Percentiles rank a stretch among this genome's conserved stretches.
These are phyloP conservation scores for Drosophila mulleri DNA, from an alignment of 2,888 invertebrate genomes.

Conservation along the genomic window DNA sequence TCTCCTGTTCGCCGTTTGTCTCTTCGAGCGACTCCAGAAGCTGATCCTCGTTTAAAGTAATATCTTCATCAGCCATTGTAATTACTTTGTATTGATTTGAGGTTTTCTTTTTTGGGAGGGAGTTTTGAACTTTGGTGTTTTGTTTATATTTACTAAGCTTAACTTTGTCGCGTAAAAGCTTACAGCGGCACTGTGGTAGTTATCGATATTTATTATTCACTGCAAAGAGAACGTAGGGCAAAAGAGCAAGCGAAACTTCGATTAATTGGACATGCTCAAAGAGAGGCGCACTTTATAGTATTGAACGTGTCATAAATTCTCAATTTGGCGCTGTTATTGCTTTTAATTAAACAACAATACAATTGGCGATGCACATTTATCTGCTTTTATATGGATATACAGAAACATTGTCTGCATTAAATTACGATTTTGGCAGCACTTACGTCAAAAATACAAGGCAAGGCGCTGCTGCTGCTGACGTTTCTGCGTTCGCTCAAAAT, in stretches of 20 bases:
- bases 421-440: constrained; percentile 27
- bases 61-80: constrained; percentile 85
- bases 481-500: constrained; percentile 77
- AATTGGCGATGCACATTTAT: background rate
- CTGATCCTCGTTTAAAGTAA: constrained; percentile 85
- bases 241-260: constrained; percentile 5
- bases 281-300: constrained; percentile 8
- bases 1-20: constrained; percentile 85
- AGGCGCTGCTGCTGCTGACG: constrained; percentile 68
- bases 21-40: constrained; percentile 85
- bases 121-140: constrained; percentile 52
- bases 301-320: constrained; percentile 26
- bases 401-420: background rate
- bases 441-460: constrained; percentile 56
- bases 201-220: constrained; percentile 52
- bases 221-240: constrained; percentile 31
- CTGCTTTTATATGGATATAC: background rate
- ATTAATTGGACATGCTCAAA: constrained; percentile 31
- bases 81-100: constrained; percentile 45
- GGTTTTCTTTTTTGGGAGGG: constrained; percentile 1
- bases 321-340: constrained; percentile 17
- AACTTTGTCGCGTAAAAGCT: constrained; percentile 59
- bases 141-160: constrained; percentile 54
- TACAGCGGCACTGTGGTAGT: constrained; percentile 39
- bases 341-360: background rate